phyloP scores from a whole-genome alignment of 1,140 invertebrate genomes.

The Chionoecetes opilio region DNA sequence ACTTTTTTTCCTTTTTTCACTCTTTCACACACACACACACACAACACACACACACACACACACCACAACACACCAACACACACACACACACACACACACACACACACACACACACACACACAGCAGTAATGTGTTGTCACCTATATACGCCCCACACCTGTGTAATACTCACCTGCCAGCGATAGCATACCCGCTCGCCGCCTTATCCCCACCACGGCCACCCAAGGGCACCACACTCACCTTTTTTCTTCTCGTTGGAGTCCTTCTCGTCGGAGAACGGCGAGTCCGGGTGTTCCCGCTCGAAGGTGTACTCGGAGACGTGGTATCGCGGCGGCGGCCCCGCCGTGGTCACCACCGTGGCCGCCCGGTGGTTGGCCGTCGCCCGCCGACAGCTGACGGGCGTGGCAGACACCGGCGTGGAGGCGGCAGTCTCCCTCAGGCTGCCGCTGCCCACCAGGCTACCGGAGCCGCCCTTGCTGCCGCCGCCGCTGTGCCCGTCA shows the following conservation, averaged over 20 bases:
- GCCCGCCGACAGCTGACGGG: constrained; percentile 55
- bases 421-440: constrained; percentile 61
- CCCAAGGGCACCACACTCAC: not conserved
- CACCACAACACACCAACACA: too few species aligned
- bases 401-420: constrained; percentile 53
- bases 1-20: too few species aligned
- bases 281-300: constrained; percentile 77
- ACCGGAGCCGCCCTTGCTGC: constrained; percentile 29
- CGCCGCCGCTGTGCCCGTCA: not conserved
- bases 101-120: too few species aligned
- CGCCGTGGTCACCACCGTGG: constrained; percentile 42
- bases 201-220: too few species aligned
- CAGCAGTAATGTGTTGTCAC: too few species aligned
- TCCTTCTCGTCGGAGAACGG: constrained; percentile 78
- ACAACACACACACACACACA: too few species aligned
- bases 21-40: too few species aligned
- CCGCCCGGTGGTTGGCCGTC: constrained; percentile 58
- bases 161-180: too few species aligned
- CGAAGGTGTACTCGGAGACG: constrained; percentile 78
- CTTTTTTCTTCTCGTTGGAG: constrained; percentile 73
- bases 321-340: constrained; percentile 67
- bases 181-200: too few species aligned
- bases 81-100: too few species aligned
- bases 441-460: constrained; percentile 32
- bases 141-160: too few species aligned